Base-by-base conservation (phyloP, 2,888 invertebrate species). In the Agrochola litura region DNA sequence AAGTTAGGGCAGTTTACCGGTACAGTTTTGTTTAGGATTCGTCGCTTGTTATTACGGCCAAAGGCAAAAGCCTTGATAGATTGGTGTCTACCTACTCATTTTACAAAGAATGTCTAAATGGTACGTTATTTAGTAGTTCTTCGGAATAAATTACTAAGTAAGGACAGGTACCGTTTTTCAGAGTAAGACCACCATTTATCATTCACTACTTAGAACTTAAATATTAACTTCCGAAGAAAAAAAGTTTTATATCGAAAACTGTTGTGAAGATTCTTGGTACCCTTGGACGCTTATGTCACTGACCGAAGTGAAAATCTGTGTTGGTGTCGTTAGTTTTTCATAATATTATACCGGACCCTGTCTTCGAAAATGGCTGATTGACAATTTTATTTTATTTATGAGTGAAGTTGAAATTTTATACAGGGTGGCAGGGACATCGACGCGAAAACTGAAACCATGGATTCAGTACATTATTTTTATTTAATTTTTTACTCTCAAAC, bases 141-240 rank as follows among this genome's bases (percentile, higher is more conserved):
- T 60, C 14, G 85, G 66, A 82, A 66, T 83, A 83, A 85, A 83
- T 85, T 65, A 83, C 85, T 82, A 63, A 74, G 65, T 76, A 84
- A 81, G 22, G 60, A 64, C 56, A 54, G 22, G 68, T 70, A 71
- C 12, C 68, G 49, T 65, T 84, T 84, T 79, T 76, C 30, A 71
- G 76, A 86, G 83, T 56, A 76, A 76, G 70, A 77, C n/a, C 2
- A 64, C 60, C 43, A 73, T 82, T 76, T 71, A 78, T 82, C 71
- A 82, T 78, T 82, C 56, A 46, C 69, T 72, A 86, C 79, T 75
- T 70, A 77, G 76, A 83, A 77, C 66, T 86, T 83, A 73, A 79
- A 79, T 76, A 76, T 82, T 66, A 79, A 79, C 60, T 86, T 82
- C 70, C 71, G 6, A 69, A 74, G 86, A 84, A 84, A 78, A 37